phyloP scores from a whole-genome alignment of 2,888 invertebrate genomes.

The Nymphalis urticae region DNA sequence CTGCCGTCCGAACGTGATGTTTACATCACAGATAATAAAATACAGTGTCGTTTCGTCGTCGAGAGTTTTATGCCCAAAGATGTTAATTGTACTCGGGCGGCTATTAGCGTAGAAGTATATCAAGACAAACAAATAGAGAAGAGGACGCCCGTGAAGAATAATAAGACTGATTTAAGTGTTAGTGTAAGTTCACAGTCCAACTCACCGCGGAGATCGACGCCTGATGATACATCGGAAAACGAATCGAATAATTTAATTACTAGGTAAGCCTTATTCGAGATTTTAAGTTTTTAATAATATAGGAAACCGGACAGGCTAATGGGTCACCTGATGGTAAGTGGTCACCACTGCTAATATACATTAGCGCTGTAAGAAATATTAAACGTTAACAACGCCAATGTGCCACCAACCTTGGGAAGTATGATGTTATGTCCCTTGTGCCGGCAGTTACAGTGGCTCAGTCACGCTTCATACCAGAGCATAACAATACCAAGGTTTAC shows the following conservation, averaged over 20 bases:
- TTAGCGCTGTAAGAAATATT: too few species aligned
- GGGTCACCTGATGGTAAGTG: too few species aligned
- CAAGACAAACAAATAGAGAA: conserved; percentile 60
- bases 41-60: conserved; percentile 65
- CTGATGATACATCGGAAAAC: conserved; percentile 48
- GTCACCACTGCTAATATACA: too few species aligned
- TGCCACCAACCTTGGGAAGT: too few species aligned
- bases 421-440: too few species aligned
- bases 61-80: conserved; percentile 83
- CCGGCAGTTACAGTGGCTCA: too few species aligned
- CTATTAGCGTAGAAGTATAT: conserved; percentile 83
- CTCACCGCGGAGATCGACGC: conserved; percentile 61
- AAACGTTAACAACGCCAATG: too few species aligned
- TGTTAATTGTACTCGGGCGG: conserved; percentile 83
- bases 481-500: too few species aligned
- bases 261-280: conserved; percentile 55
- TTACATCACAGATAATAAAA: conserved; percentile 72
- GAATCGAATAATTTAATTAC: conserved; percentile 62
- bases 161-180: conserved; percentile 77
- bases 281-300: not conserved
- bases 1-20: conserved; percentile 79
- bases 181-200: conserved; percentile 58
- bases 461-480: too few species aligned
- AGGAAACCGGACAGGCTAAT: too few species aligned
- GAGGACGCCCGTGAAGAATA: conserved; percentile 63